phyloP scores from a whole-genome alignment of 2,113 vertebrate genomes.

The Rhabdomys dilectus region DNA sequence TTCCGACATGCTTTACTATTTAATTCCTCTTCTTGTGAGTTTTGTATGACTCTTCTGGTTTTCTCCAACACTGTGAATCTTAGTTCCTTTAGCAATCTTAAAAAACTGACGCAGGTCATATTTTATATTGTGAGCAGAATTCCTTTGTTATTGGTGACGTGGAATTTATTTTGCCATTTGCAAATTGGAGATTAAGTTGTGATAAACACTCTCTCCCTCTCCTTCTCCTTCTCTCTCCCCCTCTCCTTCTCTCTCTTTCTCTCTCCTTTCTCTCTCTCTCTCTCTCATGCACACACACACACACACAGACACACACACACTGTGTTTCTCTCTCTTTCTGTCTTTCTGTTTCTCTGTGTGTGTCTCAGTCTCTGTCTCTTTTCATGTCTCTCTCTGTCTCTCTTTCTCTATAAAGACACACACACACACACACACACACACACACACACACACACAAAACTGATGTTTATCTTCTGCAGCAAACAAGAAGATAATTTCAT shows the following conservation, averaged over 20 bases:
- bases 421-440: background rate
- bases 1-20: background rate
- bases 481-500: background rate
- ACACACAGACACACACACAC: no score
- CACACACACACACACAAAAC: no score
- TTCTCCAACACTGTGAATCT: background rate
- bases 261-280: no score
- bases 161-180: background rate
- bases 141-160: background rate
- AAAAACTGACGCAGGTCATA: background rate
- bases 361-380: no score
- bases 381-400: no score
- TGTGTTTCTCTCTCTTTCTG: no score
- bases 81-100: background rate
- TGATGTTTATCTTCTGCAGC: background rate
- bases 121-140: background rate
- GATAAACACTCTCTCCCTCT: background rate
- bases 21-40: background rate
- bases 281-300: no score
- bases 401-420: background rate
- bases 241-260: no score
- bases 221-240: no score
- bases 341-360: no score
- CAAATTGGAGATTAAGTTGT: background rate
- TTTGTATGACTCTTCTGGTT: background rate